Percentiles rank a stretch among this genome's conserved stretches.
phyloP scores from a whole-genome alignment of 2,888 invertebrate species.

The Drosophila quinaria region DNA sequence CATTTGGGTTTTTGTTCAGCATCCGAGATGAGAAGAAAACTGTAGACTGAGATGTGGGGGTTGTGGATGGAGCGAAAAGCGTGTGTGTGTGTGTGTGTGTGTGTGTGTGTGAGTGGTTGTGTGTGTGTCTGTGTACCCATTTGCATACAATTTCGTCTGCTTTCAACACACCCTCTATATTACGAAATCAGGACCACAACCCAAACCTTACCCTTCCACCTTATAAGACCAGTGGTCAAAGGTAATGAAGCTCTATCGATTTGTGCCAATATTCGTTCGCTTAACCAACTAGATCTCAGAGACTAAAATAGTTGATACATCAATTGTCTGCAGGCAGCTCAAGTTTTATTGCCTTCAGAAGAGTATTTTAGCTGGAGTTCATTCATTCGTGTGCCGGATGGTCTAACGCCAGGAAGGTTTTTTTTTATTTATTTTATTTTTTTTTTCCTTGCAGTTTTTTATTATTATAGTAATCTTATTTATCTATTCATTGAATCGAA shows the following conservation, averaged over 20 bases:
- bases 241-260: no score
- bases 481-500: background rate
- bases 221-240: no score
- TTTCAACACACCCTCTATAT: conserved; percentile 13
- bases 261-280: no score
- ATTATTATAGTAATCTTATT: background rate
- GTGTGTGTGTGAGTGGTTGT: background rate
- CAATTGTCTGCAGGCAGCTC: no score
- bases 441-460: background rate
- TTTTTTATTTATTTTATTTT: no score
- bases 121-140: conserved; percentile 22
- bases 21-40: conserved; percentile 19
- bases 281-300: no score
- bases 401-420: no score
- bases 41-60: background rate
- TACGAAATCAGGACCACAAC: conserved; percentile 13
- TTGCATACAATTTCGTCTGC: conserved; percentile 45
- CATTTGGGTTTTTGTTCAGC: conserved; percentile 38
- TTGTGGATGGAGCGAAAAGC: background rate
- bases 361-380: no score
- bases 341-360: no score
- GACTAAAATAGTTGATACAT: no score
- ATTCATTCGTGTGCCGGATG: no score
- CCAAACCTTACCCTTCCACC: background rate
- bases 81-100: background rate